Base-by-base conservation (phyloP, 2,113 vertebrate species). In the Dolichotis patagonum region DNA sequence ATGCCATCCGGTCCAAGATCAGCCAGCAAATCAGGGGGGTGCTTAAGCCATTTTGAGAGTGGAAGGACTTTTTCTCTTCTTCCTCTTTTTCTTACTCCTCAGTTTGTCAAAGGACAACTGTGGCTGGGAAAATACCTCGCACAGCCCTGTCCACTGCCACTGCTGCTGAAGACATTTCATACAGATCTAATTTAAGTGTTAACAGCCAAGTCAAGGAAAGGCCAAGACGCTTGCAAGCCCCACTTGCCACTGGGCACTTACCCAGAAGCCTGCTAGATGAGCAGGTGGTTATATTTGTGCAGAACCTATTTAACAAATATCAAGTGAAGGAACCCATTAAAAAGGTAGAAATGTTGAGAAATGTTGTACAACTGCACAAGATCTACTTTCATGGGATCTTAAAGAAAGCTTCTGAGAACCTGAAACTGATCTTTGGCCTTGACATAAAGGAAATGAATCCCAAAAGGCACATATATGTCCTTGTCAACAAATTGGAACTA, bases 401-500 rank as follows among this genome's bases (percentile, higher is more conserved):
- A 24, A 75, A 4, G 46, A 96, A 41, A 91, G 83, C 90, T 43
- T 43, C 90, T 81, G 62, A 85, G 4, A 49, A 95, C 56, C 3
- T 95, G 46, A 78, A 93, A 63, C 32, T 96, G 78, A 4, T 91
- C n/a, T 96, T 95, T 85, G 96, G 95, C 30, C 89, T 96, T 20
- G 87, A 96, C 5, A 1, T 95, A n/a, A 97, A 60, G 20, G 83
- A 96, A 91, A 4, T 81, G 16, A 90, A 88, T 78, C 69, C 83
- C 49, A 38, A 65, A 6, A 60, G 24, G 78, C 78, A 77, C 54
- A 81, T 84, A 38, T 96, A 93, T 38, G 20, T 94, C 28, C 89
- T 96, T 0, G 38, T 95, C 26, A 91, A 88, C 62, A 96, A 95
- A 46, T 0, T 94, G 19, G 69, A 91, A 5, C 19, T 17, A 46